Evolutionary conservation across 1,140 invertebrate species (phyloP).

Genomic region (Sycobia sp.): DNA sequence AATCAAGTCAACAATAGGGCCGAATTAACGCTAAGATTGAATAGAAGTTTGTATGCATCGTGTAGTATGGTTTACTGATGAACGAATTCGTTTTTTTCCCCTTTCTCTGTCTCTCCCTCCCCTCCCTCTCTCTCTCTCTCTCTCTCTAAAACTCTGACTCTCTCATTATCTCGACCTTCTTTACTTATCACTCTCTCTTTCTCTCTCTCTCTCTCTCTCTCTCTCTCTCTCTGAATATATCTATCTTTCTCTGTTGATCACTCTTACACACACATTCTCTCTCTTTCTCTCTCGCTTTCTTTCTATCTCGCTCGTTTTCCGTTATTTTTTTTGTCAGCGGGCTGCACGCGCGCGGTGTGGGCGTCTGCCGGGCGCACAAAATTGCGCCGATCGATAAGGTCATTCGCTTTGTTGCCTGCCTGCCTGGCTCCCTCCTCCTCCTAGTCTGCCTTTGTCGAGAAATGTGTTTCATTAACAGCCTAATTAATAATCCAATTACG

Average conservation of each 20-base stretch:
- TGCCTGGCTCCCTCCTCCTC: constrained; percentile 14
- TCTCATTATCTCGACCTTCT: background rate
- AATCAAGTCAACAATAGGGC: constrained; percentile 34
- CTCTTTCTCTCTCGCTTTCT: constrained; percentile 13
- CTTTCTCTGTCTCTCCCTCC: background rate
- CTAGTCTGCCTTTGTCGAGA: constrained; percentile 41
- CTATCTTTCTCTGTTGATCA: too few species aligned
- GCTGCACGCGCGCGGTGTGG: background rate
- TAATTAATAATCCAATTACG: constrained; percentile 64
- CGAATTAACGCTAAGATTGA: constrained; percentile 35
- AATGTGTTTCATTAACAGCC: constrained; percentile 62
- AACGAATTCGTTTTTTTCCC: constrained; percentile 29
- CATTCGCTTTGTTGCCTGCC: constrained; percentile 32
- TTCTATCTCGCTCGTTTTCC: constrained; percentile 29
- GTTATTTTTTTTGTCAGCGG: constrained; percentile 38
- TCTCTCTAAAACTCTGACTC: background rate
- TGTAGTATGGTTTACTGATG: constrained; percentile 27
- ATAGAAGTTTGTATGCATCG: constrained; percentile 30
- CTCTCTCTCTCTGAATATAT: too few species aligned
- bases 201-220: background rate
- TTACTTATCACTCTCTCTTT: too few species aligned
- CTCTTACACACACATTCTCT: background rate
- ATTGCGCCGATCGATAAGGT: constrained; percentile 43
- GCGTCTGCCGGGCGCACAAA: constrained; percentile 30
- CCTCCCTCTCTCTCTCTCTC: background rate